Evolutionary conservation across 2,797 vertebrate species (phyloP).

Genomic region (Monodelphis domestica): DNA sequence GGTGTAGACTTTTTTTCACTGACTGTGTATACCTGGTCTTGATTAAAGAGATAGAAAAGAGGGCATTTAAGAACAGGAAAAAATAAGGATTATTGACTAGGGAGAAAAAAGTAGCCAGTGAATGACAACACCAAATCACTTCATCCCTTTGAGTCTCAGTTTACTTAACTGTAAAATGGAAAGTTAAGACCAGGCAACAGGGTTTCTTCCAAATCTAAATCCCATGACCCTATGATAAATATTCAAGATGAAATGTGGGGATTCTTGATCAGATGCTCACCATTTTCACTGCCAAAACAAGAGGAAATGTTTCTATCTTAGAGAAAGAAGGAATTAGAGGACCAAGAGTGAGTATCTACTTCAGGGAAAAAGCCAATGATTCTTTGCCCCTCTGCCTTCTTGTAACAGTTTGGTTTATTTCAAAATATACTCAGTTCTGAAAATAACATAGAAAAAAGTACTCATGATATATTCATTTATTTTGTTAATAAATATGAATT

Average conservation of each 20-base stretch:
- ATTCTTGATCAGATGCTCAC: background rate
- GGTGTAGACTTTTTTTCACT: background rate
- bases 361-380: conserved; percentile 44
- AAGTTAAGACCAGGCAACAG: background rate
- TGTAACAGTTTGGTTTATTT: conserved; percentile 61
- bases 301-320: background rate
- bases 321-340: no score
- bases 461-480: conserved; percentile 42
- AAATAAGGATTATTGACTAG: conserved; percentile 1
- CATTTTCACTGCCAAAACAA: background rate
- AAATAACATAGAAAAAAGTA: conserved; percentile 57
- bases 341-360: conserved; percentile 53
- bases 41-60: background rate
- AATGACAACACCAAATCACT: background rate
- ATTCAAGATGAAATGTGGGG: background rate
- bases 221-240: background rate
- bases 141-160: background rate
- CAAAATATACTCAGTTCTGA: conserved; percentile 52
- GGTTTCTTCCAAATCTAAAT: background rate
- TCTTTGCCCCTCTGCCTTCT: conserved; percentile 63
- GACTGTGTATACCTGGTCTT: background rate
- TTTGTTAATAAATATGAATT: conserved; percentile 60
- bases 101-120: conserved; percentile 28
- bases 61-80: background rate
- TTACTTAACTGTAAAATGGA: background rate